Base-by-base conservation (phyloP, 1,140 invertebrate genomes). In the Zaprionus davidi region DNA sequence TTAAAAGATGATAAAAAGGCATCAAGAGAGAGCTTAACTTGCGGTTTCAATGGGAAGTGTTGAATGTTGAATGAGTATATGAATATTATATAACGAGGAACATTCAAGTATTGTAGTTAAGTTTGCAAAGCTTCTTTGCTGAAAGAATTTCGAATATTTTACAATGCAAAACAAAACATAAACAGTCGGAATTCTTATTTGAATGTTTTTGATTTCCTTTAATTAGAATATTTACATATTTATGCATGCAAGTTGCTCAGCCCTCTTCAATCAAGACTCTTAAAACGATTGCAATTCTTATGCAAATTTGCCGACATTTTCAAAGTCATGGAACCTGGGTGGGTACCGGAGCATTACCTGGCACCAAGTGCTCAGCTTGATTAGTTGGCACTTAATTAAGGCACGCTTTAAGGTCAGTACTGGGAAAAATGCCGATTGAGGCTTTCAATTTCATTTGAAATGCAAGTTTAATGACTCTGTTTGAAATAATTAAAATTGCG, bases 381-480 rank as follows among this genome's bases (percentile, higher is more conserved):
- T 82, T 86, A 71, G 68, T 60, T 79, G 64, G 41, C 63, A 64
- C 71, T 72, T 72, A 86, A 86, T 86, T 79, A 80, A 79, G 76
- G 36, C 49, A 44, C 28, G 67, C 67, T 71, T 75, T 78, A 83
- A 87, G 81, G 84, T 90, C 78, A 81, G 51, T 12, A 34, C 56
- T 11, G 46, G 34, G 28, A 24, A 36, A 49, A 60, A 46, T 17
- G 41, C 9, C 41, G n/a, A 46, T 46, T n/a, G 41, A 46, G 41
- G 7, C 5, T 44, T 58, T 59, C 73, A 59, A 65, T 75, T 71
- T 59, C 68, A 72, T 73, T 78, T 81, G 41, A 73, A 88, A 87
- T 83, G 83, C 77, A 59, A 78, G 70, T 80, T 88, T 86, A 78
- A 86, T 88, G 80, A 83, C 77, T 81, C 66, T 80, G 66, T 71